A percentile compares a stretch with the other conserved stretches of the same genome.
These are phyloP conservation scores for Dendrocopos noguchii DNA, from an alignment of 2,113 vertebrate species.

Conservation along the genomic window DNA sequence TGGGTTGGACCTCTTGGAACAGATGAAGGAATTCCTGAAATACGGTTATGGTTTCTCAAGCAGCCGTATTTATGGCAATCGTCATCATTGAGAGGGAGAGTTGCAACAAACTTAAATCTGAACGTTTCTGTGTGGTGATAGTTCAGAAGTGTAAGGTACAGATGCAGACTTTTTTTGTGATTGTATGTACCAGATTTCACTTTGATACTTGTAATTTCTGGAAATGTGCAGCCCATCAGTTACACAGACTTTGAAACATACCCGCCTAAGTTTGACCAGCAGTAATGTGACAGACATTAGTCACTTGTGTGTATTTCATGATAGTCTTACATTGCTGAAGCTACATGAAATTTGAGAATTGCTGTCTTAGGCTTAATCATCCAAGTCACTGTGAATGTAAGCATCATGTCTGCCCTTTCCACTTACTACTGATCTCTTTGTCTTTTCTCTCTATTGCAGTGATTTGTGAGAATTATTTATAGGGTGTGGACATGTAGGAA, in stretches of 20 bases:
- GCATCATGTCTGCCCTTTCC: background rate
- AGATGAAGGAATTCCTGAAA: background rate
- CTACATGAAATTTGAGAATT: background rate
- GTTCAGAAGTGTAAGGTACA: background rate
- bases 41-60: background rate
- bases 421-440: background rate
- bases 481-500: background rate
- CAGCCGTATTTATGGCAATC: background rate
- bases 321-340: background rate
- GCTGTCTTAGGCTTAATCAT: background rate
- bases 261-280: background rate
- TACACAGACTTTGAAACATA: background rate
- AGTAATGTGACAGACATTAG: background rate
- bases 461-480: background rate
- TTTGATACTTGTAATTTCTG: background rate
- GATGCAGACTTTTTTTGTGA: background rate
- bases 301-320: background rate
- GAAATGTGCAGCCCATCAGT: background rate
- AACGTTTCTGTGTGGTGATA: background rate
- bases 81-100: background rate
- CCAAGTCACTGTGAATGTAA: background rate
- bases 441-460: background rate
- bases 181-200: background rate
- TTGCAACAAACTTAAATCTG: background rate
- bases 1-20: background rate